Conservation (phyloP, 2,113 vertebrate species). For the Chamaetylas fuelleborni region DNA sequence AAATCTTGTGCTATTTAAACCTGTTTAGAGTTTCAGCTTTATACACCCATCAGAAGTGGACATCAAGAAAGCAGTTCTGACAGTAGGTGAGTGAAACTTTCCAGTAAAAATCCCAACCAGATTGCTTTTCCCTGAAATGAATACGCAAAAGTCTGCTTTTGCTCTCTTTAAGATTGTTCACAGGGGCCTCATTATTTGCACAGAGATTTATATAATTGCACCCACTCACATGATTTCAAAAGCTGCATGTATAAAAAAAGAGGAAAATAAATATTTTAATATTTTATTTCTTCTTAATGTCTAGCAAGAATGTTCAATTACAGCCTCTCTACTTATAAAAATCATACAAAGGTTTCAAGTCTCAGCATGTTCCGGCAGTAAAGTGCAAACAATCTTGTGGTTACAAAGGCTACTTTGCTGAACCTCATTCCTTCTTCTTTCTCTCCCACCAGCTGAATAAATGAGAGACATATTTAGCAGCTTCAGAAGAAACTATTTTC, state of each 20-base stretch:
- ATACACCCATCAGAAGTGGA: background rate
- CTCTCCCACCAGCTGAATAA: conserved; percentile 58
- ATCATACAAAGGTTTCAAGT: conserved; percentile 46
- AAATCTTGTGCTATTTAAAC: background rate
- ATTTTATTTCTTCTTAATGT: conserved; percentile 38
- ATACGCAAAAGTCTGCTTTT: background rate
- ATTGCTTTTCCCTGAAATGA: conserved; percentile 1
- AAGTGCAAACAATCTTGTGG: conserved; percentile 53
- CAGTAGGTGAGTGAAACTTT: background rate
- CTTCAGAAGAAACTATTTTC: conserved; percentile 53
- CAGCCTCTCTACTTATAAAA: conserved; percentile 50
- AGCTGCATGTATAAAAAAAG: background rate
- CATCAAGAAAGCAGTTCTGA: background rate
- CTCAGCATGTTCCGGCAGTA: conserved; percentile 33
- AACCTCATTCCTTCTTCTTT: conserved; percentile 42
- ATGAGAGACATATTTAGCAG: conserved; percentile 60
- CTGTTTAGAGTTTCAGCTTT: background rate
- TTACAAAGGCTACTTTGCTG: conserved; percentile 58
- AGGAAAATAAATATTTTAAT: conserved; percentile 54
- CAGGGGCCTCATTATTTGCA: conserved; percentile 27
- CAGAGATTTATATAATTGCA: conserved; percentile 23
- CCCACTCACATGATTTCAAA: conserved; percentile 34
- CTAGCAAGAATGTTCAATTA: conserved; percentile 57
- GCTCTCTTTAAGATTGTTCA: conserved; percentile 9
- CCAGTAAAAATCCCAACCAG: background rate